Evolutionary conservation across 1,140 invertebrate species (phyloP).

Genomic region (Delia radicum): DNA sequence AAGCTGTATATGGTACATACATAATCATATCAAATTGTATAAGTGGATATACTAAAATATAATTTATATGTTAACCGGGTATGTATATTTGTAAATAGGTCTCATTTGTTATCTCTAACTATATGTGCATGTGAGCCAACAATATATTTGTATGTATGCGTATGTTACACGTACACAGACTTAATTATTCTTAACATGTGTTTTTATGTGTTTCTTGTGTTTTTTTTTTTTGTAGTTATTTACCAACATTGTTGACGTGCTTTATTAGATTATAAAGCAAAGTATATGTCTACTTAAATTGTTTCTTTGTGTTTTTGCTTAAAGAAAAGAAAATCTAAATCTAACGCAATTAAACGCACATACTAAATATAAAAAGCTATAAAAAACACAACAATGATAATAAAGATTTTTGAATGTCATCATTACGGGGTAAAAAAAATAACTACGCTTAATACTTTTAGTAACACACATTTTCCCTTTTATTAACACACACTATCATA

Average conservation of each 20-base stretch:
- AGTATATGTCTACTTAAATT: constrained; percentile 15
- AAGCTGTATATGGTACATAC: too few relatives aligned
- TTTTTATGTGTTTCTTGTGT: constrained; percentile 7
- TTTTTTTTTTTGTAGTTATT: not conserved
- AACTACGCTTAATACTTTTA: too few relatives aligned
- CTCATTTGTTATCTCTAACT: too few relatives aligned
- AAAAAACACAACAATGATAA: too few relatives aligned
- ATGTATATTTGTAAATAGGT: too few relatives aligned
- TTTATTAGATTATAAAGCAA: constrained; percentile 17
- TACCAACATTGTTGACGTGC: constrained; percentile 16
- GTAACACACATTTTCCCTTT: not conserved
- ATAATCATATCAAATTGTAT: too few relatives aligned
- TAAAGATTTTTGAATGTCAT: not conserved
- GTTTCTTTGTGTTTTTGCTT: not conserved
- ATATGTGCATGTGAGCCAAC: not conserved
- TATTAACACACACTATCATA: too few relatives aligned
- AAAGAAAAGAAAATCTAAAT: not conserved
- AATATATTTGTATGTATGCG: not conserved
- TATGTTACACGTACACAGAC: constrained; percentile 4
- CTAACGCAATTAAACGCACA: not conserved
- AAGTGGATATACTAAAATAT: too few relatives aligned
- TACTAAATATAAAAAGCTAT: too few relatives aligned
- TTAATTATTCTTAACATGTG: constrained; percentile 16
- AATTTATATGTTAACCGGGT: too few relatives aligned
- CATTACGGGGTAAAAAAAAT: too few relatives aligned